Percentiles rank a stretch among this genome's conserved stretches.
phyloP scores from a whole-genome alignment of 2,888 invertebrate species.

The Oxytorus armatus region DNA sequence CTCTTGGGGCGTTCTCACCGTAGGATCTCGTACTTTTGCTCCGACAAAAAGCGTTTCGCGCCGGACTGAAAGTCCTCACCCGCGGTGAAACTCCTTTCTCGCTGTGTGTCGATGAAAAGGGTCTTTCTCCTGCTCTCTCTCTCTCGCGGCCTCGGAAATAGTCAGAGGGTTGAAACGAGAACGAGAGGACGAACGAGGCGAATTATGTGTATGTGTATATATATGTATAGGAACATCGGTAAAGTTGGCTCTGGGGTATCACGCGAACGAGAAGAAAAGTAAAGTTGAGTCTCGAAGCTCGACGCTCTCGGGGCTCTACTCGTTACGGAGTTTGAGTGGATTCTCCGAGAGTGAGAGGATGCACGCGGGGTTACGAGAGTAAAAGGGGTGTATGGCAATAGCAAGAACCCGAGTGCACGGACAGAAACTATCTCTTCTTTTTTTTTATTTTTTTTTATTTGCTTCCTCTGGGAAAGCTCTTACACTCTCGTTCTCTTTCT shows the following conservation, averaged over 20 bases:
- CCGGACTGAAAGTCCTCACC: conserved; percentile 16
- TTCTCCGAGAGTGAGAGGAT: conserved; percentile 47
- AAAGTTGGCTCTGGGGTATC: conserved; percentile 45
- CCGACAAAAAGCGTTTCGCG: conserved; percentile 63
- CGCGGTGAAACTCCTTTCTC: conserved; percentile 12
- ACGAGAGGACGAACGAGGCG: conserved; percentile 44
- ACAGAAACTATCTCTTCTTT: conserved; percentile 55
- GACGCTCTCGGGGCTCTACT: conserved; percentile 52
- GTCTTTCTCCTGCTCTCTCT: too few relatives aligned
- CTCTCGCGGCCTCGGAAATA: conserved; percentile 34
- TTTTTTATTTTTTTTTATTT: neutral
- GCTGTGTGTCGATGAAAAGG: conserved; percentile 56
- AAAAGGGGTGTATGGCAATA: conserved; percentile 8
- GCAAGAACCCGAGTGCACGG: conserved; percentile 47
- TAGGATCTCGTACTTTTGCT: conserved; percentile 41
- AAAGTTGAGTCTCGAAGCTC: conserved; percentile 56
- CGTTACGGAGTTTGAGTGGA: conserved; percentile 67
- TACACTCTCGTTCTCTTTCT: too few relatives aligned
- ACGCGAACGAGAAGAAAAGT: conserved; percentile 60
- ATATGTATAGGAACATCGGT: conserved; percentile 9
- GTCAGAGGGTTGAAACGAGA: conserved; percentile 41
- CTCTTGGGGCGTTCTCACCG: conserved; percentile 4
- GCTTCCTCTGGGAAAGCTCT: conserved; percentile 27
- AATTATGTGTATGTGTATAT: conserved; percentile 7
- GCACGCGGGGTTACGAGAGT: neutral